Conservation (phyloP, 53 echinoderm and acorn worm species). For the Actinopyga echinites region DNA sequence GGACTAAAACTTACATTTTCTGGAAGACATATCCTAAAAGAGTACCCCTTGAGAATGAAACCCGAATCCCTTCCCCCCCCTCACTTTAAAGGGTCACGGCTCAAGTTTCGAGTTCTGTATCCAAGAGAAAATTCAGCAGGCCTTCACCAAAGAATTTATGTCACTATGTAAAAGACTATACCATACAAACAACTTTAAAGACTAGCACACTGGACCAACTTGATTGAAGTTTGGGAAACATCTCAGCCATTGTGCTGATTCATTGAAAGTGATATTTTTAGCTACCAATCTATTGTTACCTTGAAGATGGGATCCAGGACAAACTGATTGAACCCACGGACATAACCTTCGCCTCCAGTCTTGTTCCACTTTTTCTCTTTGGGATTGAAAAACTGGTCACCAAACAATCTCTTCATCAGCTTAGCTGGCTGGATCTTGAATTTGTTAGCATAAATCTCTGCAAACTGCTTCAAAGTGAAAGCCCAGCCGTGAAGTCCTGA, state of each 20-base stretch:
- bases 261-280: neutral
- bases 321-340: conserved; percentile 91
- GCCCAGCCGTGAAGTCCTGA: conserved; percentile 99
- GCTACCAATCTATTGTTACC: conserved; percentile 31
- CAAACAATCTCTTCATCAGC: conserved; percentile 96
- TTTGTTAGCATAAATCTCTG: conserved; percentile 85
- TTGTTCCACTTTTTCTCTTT: conserved; percentile 92
- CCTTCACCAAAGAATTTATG: no score
- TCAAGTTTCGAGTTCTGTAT: no score
- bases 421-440: conserved; percentile 93
- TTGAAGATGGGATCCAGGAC: conserved; percentile 96
- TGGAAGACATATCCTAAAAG: no score
- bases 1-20: no score
- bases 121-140: no score
- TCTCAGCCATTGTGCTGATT: neutral
- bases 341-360: conserved; percentile 61
- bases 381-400: conserved; percentile 80
- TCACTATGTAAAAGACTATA: no score
- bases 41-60: no score
- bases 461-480: conserved; percentile 97
- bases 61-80: no score
- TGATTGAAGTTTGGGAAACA: neutral
- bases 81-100: no score
- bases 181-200: no score
- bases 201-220: no score